Evolutionary conservation across 2,113 vertebrate species (phyloP).

Genomic region (Poeciliopsis occidentalis): DNA sequence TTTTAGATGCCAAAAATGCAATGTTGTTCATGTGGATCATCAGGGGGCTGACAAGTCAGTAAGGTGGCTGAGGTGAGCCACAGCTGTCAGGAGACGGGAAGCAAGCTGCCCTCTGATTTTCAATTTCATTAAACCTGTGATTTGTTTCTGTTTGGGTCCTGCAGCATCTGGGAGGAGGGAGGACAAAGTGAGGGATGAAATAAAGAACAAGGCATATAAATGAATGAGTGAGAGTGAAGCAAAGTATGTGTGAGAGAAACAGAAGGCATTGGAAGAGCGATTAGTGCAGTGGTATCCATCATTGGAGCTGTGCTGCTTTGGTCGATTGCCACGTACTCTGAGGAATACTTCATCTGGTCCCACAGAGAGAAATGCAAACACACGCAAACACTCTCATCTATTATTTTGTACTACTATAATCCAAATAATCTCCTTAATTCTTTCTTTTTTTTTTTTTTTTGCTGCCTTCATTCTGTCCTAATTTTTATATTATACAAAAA

Average conservation of each 20-base stretch:
- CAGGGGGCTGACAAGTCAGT: slow-evolving; percentile 10
- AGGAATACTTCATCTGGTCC: slow-evolving; percentile 71
- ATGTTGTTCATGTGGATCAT: slow-evolving; percentile 17
- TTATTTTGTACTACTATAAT: slow-evolving; percentile 38
- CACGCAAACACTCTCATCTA: slow-evolving; percentile 24
- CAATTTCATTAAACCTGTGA: slow-evolving; percentile 73
- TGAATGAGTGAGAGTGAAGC: slow-evolving; percentile 65
- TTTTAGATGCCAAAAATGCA: slow-evolving; percentile 21
- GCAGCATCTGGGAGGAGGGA: slow-evolving; percentile 37
- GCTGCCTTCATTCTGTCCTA: background rate
- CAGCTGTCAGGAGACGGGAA: slow-evolving; percentile 55
- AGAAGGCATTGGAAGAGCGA: slow-evolving; percentile 73
- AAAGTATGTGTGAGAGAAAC: slow-evolving; percentile 70
- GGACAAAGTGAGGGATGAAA: background rate
- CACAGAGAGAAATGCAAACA: slow-evolving; percentile 26
- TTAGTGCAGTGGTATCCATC: slow-evolving; percentile 77
- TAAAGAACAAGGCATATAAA: slow-evolving; percentile 51
- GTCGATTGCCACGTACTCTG: slow-evolving; percentile 68
- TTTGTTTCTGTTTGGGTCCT: slow-evolving; percentile 77
- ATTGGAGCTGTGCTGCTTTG: slow-evolving; percentile 59
- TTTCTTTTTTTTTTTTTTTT: slow-evolving; percentile 10
- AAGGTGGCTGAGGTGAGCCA: slow-evolving; percentile 47
- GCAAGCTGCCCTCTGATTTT: slow-evolving; percentile 40
- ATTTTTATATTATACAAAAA: background rate
- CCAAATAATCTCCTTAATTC: slow-evolving; percentile 27